A percentile compares a stretch with the other conserved stretches of the same genome.
Evolutionary conservation across 2,888 invertebrate species (phyloP).

Genomic region (Plebejus melissa): DNA sequence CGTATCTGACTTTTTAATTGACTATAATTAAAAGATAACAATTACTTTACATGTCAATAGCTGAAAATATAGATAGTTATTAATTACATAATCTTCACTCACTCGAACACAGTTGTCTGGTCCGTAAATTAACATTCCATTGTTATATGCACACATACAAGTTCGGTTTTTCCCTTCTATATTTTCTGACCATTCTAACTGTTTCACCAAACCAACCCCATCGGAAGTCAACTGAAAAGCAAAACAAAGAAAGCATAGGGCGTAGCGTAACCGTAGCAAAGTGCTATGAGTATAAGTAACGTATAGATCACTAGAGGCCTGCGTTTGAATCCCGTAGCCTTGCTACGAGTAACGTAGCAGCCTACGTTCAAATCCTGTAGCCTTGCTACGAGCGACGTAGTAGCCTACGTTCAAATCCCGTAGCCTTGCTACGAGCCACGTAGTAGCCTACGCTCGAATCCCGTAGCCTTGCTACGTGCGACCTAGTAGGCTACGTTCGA

Average conservation of each 20-base stretch:
- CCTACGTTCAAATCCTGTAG: not conserved
- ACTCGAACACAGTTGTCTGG: slow-evolving; percentile 62
- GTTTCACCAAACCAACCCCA: slow-evolving; percentile 60
- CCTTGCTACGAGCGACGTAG: not conserved
- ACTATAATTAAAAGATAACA: slow-evolving; percentile 42
- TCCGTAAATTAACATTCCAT: slow-evolving; percentile 62
- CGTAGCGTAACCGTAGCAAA: not conserved
- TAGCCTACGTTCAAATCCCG: too few species aligned
- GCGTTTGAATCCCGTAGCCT: not conserved
- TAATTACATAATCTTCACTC: slow-evolving; percentile 37
- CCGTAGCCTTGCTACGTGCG: too few species aligned
- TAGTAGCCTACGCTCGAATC: not conserved
- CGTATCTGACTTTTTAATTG: slow-evolving; percentile 55
- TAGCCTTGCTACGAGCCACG: too few species aligned
- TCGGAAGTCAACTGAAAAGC: slow-evolving; percentile 58
- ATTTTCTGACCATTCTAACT: slow-evolving; percentile 59
- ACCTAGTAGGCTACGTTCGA: too few species aligned
- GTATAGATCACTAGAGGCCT: not conserved
- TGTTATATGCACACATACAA: slow-evolving; percentile 55
- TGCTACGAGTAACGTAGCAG: too few species aligned
- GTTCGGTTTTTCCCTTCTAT: slow-evolving; percentile 46
- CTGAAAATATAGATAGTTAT: too few species aligned
- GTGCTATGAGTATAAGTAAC: not conserved
- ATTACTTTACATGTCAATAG: too few species aligned
- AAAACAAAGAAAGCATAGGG: not conserved